A percentile compares a stretch with the other conserved stretches of the same genome.
These are phyloP conservation scores for Argyresthia goedartella DNA, from an alignment of 2,888 invertebrate genomes.

Conservation along the genomic window DNA sequence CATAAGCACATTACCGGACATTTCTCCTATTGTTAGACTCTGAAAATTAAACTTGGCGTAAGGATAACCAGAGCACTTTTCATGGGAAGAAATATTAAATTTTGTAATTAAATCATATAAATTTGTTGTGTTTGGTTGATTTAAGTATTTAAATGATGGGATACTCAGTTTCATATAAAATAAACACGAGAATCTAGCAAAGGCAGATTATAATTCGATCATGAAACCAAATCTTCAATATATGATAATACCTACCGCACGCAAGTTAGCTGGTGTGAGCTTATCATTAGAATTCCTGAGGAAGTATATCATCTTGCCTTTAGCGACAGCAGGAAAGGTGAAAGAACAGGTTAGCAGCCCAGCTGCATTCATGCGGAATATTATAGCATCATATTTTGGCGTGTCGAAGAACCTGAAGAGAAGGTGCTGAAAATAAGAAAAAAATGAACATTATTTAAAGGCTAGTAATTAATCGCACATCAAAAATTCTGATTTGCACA, in stretches of 20 bases:
- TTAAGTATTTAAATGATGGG: too few relatives aligned
- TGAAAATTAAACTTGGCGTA: constrained; percentile 17
- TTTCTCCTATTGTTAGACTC: constrained; percentile 77
- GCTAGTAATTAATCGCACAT: too few relatives aligned
- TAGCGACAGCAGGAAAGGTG: constrained; percentile 72
- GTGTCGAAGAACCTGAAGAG: constrained; percentile 45
- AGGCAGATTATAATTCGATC: too few relatives aligned
- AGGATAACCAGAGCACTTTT: too few relatives aligned
- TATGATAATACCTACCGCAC: constrained; percentile 24
- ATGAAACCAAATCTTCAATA: too few relatives aligned
- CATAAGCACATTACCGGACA: constrained; percentile 78
- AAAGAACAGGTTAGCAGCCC: constrained; percentile 76
- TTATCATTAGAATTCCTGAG: constrained; percentile 74
- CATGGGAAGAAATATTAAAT: too few relatives aligned
- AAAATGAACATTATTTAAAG: neutral
- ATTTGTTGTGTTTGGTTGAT: too few relatives aligned
- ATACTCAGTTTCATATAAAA: too few relatives aligned
- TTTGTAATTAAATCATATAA: too few relatives aligned
- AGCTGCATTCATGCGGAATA: constrained; percentile 73
- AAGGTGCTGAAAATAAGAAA: constrained; percentile 38
- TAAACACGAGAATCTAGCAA: too few relatives aligned
- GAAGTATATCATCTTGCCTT: constrained; percentile 82
- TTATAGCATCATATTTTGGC: constrained; percentile 53
- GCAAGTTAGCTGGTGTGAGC: constrained; percentile 73
- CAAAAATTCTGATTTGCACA: too few relatives aligned